Evolutionary conservation across 2,113 vertebrate genomes (phyloP).

Genomic region (Gorsachius goisagi): DNA sequence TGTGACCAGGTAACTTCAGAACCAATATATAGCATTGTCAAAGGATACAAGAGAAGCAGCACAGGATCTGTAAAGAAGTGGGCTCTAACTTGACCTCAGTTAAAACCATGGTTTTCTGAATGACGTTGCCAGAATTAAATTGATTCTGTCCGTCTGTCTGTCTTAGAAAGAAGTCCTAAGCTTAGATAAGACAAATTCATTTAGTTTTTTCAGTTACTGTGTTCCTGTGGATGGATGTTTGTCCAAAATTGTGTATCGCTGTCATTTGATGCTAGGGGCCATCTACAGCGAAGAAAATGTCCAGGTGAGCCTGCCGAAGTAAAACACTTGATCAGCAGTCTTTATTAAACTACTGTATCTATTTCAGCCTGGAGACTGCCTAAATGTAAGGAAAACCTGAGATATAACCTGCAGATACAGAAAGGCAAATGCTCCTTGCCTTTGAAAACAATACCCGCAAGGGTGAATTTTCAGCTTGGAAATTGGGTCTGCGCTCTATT

Average conservation of each 20-base stretch:
- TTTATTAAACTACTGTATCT: neutral
- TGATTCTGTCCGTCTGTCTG: neutral
- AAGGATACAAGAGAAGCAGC: neutral
- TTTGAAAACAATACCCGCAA: neutral
- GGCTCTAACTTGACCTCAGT: neutral
- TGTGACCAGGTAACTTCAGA: neutral
- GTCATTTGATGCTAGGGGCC: neutral
- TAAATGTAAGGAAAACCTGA: neutral
- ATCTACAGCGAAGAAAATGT: neutral
- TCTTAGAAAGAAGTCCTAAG: neutral
- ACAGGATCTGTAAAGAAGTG: neutral
- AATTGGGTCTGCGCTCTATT: neutral
- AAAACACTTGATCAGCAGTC: neutral
- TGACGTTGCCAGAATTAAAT: neutral
- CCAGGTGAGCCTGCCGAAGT: neutral
- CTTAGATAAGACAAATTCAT: neutral
- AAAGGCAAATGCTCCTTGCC: neutral
- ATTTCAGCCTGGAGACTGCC: neutral
- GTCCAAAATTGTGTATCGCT: neutral
- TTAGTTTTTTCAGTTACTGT: neutral
- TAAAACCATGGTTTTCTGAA: neutral
- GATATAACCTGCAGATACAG: neutral
- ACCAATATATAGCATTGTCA: neutral
- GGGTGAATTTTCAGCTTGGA: neutral
- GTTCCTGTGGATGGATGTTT: neutral